Evolutionary conservation across 2,888 invertebrate species (phyloP).

Genomic region (Andrena camellia): DNA sequence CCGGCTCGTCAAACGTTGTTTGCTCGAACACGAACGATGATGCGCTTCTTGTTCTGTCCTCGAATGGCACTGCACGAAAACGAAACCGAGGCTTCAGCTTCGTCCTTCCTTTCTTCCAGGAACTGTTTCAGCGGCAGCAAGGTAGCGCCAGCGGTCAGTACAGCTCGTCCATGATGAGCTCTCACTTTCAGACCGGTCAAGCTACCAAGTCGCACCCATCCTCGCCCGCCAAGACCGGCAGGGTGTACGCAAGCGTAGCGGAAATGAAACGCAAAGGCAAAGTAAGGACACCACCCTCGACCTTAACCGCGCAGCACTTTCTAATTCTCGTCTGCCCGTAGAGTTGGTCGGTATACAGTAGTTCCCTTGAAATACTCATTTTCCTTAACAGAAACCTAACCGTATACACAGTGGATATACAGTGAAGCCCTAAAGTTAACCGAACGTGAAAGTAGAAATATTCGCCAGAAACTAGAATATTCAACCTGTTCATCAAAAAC

Average conservation of each 20-base stretch:
- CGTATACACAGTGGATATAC: too few species aligned
- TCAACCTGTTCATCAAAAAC: too few species aligned
- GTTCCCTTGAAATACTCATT: too few species aligned
- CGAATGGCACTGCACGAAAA: slow-evolving; percentile 71
- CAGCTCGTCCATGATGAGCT: slow-evolving; percentile 89
- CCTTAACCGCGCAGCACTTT: slow-evolving; percentile 19
- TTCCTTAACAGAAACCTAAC: too few species aligned
- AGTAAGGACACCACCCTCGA: slow-evolving; percentile 84
- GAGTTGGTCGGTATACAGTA: background rate
- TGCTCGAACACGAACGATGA: slow-evolving; percentile 70
- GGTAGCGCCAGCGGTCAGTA: slow-evolving; percentile 87
- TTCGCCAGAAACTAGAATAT: too few species aligned
- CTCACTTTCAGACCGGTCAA: slow-evolving; percentile 89
- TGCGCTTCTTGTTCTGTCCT: slow-evolving; percentile 72
- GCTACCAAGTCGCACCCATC: slow-evolving; percentile 88
- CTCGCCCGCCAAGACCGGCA: slow-evolving; percentile 89
- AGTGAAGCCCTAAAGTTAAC: too few species aligned
- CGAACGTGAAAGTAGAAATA: too few species aligned
- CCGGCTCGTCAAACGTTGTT: slow-evolving; percentile 33
- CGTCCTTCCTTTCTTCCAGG: slow-evolving; percentile 85
- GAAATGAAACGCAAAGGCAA: slow-evolving; percentile 97
- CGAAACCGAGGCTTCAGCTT: slow-evolving; percentile 73
- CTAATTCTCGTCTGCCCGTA: slow-evolving; percentile 11
- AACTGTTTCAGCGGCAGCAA: slow-evolving; percentile 95
- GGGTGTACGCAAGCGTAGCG: slow-evolving; percentile 96